Evolutionary conservation across 2,888 invertebrate genomes (phyloP), one percentile per base, ranked within the genome.

Genomic region (Mythimna lalbum): DNA sequence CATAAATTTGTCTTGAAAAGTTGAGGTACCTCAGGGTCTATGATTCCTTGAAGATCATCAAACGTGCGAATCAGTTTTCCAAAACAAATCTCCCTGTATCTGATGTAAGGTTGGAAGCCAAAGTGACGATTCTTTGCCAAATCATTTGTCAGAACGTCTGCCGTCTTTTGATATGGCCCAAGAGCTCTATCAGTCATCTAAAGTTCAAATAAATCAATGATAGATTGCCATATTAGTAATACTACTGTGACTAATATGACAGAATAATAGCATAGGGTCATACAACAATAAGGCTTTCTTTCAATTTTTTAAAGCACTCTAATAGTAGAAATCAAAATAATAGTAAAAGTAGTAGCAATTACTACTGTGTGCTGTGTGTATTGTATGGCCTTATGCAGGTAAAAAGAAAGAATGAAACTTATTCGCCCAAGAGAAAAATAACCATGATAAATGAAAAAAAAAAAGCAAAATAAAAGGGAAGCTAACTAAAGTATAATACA

Each of bases 91-190:
- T 98, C 97, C 81, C 98, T 96, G 93, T 97, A 98, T 89, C 98
- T 98, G 96, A 98, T 97, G 90, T 98, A 98, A 52, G 98, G 97
- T 61, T 98, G 98, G 77, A 98, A 96, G 60, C 98, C 98, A 81
- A 98, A 98, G 90, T 98, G 98, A 71, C 98, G 97, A 69, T 98
- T 88, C 65, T 92, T 93, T 0, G 88, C 79, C 2, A 91, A 56
- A 67, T 93, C 93, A 47, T 82, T 90, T 0, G 91, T 88, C 27
- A 88, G 62, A 4, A 93, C 49, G 67, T 92, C 93, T 0, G 87
- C 75, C 0, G 88, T 87, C 57, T 68, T 82, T 57, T 91, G 91
- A 23, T 87, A 86, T 4, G 87, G 86, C 0, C 92, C 92, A 4
- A 92, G 36, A 17, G 57, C 57, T 36, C 36, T 57, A 14, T 57